These are phyloP conservation scores for Rhinichthys osculus DNA, from an alignment of 2,797 vertebrate genomes.

Conservation along the genomic window DNA sequence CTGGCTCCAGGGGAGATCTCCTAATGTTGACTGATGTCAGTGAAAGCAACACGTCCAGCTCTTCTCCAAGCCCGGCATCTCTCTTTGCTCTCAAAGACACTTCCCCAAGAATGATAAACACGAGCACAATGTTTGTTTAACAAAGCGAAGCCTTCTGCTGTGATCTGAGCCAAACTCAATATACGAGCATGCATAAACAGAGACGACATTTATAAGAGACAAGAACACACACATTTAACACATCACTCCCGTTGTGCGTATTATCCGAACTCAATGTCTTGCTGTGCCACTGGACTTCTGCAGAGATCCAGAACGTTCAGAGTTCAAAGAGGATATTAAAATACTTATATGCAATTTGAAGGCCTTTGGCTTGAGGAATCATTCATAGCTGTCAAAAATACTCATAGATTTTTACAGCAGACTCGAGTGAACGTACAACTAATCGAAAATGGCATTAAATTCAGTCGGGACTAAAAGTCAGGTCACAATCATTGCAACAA, in stretches of 20 bases:
- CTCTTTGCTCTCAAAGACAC: slow-evolving; percentile 55
- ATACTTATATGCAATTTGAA: background rate
- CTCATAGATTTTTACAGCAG: background rate
- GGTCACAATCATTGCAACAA: slow-evolving; percentile 7
- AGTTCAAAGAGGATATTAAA: slow-evolving; percentile 43
- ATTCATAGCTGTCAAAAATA: background rate
- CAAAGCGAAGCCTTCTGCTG: slow-evolving; percentile 55
- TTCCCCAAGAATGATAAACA: slow-evolving; percentile 66
- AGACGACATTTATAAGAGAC: slow-evolving; percentile 25
- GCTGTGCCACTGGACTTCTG: slow-evolving; percentile 37
- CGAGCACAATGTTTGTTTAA: slow-evolving; percentile 63
- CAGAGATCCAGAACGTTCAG: slow-evolving; percentile 20
- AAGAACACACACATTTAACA: slow-evolving; percentile 26
- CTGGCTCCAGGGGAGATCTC: slow-evolving; percentile 40
- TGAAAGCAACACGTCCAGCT: slow-evolving; percentile 40
- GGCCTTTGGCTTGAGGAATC: slow-evolving; percentile 3
- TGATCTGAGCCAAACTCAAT: slow-evolving; percentile 55
- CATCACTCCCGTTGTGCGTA: background rate
- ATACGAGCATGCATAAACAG: slow-evolving; percentile 19
- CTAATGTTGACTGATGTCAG: slow-evolving; percentile 57
- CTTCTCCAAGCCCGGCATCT: slow-evolving; percentile 38
- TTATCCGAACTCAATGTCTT: slow-evolving; percentile 14
- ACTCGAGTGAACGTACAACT: background rate
- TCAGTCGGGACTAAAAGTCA: background rate
- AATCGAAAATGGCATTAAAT: background rate